These are phyloP conservation scores for Smutsia temminckii DNA, from an alignment of 2,797 vertebrate genomes.

Conservation along the genomic window DNA sequence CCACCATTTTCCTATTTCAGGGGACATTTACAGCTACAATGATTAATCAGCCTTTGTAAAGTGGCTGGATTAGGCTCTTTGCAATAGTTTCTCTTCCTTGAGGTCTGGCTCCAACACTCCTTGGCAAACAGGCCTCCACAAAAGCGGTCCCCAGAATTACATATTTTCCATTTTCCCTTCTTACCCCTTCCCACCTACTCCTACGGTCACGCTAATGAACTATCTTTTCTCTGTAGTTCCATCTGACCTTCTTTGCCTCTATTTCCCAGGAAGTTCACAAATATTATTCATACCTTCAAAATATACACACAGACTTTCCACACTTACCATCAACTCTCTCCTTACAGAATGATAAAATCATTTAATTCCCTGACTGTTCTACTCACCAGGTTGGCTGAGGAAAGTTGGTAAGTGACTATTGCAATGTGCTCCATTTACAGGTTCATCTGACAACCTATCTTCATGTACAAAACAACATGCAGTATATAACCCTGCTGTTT, in stretches of 20 bases:
- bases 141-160: background rate
- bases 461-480: background rate
- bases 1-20: background rate
- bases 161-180: background rate
- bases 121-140: background rate
- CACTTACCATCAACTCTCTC: background rate
- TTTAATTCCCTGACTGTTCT: background rate
- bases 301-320: background rate
- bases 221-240: background rate
- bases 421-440: background rate
- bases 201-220: background rate
- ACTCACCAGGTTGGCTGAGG: conserved; percentile 19
- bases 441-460: background rate
- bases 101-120: background rate
- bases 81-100: background rate
- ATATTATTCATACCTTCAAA: background rate
- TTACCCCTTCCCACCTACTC: background rate
- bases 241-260: background rate
- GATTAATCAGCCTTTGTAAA: background rate
- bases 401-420: background rate
- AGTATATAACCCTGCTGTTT: background rate
- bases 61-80: background rate
- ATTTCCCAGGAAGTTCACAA: background rate
- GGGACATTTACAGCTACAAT: background rate
- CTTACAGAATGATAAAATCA: background rate